Evolutionary conservation across 2,888 invertebrate species (phyloP).

Genomic region (Dromius quadrimaculatus): DNA sequence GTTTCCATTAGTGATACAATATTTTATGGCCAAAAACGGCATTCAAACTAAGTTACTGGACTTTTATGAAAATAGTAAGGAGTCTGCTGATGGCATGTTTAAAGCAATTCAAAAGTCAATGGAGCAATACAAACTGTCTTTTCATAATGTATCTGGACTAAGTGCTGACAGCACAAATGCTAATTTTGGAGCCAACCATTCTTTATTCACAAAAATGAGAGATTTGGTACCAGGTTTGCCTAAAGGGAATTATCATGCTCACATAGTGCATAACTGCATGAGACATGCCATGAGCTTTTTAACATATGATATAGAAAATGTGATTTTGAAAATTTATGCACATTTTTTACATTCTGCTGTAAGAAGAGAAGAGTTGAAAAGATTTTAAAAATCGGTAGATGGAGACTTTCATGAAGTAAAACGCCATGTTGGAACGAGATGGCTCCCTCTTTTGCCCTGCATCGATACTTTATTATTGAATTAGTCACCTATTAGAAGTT

Average conservation of each 20-base stretch:
- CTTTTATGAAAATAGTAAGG: conserved; percentile 55
- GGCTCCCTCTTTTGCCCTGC: too few species aligned
- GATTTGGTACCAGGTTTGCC: conserved; percentile 52
- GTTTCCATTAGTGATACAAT: conserved; percentile 54
- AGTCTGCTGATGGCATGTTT: conserved; percentile 55
- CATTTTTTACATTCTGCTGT: conserved; percentile 54
- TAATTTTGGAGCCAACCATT: conserved; percentile 53
- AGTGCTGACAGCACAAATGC: conserved; percentile 61
- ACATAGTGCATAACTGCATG: conserved; percentile 55
- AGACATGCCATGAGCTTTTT: conserved; percentile 55
- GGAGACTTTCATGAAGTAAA: background rate
- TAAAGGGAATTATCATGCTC: conserved; percentile 56
- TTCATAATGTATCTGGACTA: conserved; percentile 58
- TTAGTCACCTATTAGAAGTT: conserved; percentile 24
- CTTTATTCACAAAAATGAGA: conserved; percentile 54
- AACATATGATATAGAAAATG: conserved; percentile 54
- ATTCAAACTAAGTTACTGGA: conserved; percentile 55
- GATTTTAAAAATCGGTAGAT: background rate
- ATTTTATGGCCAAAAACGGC: conserved; percentile 53
- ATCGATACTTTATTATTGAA: conserved; percentile 17
- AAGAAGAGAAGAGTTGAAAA: conserved; percentile 44
- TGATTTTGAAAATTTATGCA: conserved; percentile 54
- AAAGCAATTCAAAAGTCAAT: conserved; percentile 55
- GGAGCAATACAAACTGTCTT: conserved; percentile 55
- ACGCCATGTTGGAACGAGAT: background rate